Evolutionary conservation across 2,888 invertebrate species (phyloP), one percentile per base, ranked within the genome.

Genomic region (Stegana nigrithorax): DNA sequence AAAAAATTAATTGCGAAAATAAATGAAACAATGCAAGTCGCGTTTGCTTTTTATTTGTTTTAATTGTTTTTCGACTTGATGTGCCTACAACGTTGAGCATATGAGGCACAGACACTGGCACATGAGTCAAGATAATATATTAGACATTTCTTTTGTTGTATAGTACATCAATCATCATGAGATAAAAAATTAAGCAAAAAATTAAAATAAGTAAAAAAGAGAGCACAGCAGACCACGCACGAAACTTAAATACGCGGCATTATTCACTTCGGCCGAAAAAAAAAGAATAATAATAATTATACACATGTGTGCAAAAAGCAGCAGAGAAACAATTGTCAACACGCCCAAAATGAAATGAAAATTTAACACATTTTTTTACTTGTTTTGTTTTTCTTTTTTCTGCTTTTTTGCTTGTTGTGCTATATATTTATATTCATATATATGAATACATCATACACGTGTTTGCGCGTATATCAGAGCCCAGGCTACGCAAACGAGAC

Each of bases 81-180:
- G n/a, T n/a, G n/a, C n/a, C n/a, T n/a, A n/a, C n/a, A n/a, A n/a
- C n/a, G n/a, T n/a, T n/a, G n/a, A n/a, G n/a, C n/a, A n/a, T n/a
- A n/a, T n/a, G n/a, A 27, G 21, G 17, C 17, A 39, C 39, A 36
- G 14, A 36, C 36, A 36, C 10, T n/a, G 6, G 29, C 10, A 10
- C 29, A 29, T 36, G 36, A 36, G 5, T 36, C 36, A 36, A 36
- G 36, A n/a, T n/a, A n/a, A n/a, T n/a, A n/a, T n/a, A n/a, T n/a
- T n/a, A n/a, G n/a, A 6, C 53, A 32, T 55, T 55, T 55, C 53
- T 55, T 55, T 55, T 55, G 36, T 55, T 55, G n/a, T 36, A 55
- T 12, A 14, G 12, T 6, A 55, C 53, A 55, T 55, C 53, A 55
- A 55, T 55, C 53, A 55, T 47, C 7, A 23, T 12, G n/a, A 4